These are phyloP conservation scores for Apis mellifera DNA, from an alignment of 1,140 invertebrate genomes.

Conservation along the genomic window DNA sequence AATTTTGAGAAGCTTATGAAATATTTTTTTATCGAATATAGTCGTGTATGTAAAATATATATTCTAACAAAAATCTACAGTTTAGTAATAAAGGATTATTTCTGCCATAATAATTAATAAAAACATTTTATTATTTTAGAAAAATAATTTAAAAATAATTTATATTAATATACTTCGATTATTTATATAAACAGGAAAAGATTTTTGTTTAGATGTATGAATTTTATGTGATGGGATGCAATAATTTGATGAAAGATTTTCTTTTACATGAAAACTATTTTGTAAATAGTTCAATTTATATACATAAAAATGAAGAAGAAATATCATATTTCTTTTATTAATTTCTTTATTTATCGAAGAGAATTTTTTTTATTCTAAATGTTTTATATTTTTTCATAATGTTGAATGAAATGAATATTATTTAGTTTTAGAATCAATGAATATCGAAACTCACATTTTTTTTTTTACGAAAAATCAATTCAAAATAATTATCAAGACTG, in stretches of 20 bases:
- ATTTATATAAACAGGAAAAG: not conserved
- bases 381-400: not conserved
- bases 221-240: not conserved
- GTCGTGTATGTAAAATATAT: not conserved
- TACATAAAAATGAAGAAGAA: no score
- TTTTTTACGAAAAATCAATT: not conserved
- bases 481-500: not conserved
- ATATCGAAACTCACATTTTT: not conserved
- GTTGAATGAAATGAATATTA: not conserved
- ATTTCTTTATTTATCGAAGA: not conserved
- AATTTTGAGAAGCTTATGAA: not conserved
- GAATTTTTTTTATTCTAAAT: not conserved
- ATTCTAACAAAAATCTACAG: no score
- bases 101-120: constrained; percentile 3
- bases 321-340: not conserved
- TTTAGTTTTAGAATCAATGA: not conserved
- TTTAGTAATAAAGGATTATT: not conserved
- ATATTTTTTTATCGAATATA: not conserved
- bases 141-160: not conserved
- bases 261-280: not conserved
- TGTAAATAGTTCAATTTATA: no score
- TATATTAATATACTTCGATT: not conserved
- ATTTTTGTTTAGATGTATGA: not conserved
- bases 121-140: not conserved
- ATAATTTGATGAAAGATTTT: not conserved